phyloP scores from a whole-genome alignment of 2,888 invertebrate species.

The Ecliptopera silaceata region DNA sequence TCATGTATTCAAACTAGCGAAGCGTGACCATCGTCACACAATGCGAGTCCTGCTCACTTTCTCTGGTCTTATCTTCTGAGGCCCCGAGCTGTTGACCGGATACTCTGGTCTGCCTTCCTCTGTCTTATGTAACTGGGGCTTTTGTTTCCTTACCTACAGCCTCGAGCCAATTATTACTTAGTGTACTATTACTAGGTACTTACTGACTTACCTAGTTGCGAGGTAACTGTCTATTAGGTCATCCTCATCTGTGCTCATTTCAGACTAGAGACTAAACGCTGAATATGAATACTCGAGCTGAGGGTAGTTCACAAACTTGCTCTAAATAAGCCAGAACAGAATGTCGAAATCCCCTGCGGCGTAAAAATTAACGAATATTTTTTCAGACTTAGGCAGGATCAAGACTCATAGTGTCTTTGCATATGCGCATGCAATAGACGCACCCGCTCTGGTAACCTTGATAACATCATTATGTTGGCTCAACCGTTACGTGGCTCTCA shows the following conservation, averaged over 20 bases:
- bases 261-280: neutral
- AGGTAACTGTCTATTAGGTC: constrained; percentile 16
- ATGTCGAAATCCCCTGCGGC: neutral
- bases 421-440: constrained; percentile 50
- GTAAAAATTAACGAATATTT: neutral
- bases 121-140: constrained; percentile 30
- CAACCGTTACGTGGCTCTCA: constrained; percentile 63
- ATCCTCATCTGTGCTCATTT: constrained; percentile 9
- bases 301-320: neutral
- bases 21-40: constrained; percentile 66
- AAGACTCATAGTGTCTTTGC: constrained; percentile 39
- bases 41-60: constrained; percentile 53
- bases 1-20: constrained; percentile 66
- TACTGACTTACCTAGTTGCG: neutral
- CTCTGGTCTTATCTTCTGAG: constrained; percentile 58
- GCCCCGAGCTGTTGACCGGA: constrained; percentile 41
- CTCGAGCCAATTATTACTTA: constrained; percentile 34
- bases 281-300: neutral
- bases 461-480: constrained; percentile 56
- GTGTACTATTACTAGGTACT: constrained; percentile 14
- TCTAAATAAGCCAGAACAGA: no score
- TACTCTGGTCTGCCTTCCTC: constrained; percentile 39
- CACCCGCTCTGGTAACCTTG: constrained; percentile 64
- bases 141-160: constrained; percentile 42
- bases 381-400: neutral